Conservation (phyloP, 2,797 vertebrate genomes). For the Rhodeus uyekii region DNA sequence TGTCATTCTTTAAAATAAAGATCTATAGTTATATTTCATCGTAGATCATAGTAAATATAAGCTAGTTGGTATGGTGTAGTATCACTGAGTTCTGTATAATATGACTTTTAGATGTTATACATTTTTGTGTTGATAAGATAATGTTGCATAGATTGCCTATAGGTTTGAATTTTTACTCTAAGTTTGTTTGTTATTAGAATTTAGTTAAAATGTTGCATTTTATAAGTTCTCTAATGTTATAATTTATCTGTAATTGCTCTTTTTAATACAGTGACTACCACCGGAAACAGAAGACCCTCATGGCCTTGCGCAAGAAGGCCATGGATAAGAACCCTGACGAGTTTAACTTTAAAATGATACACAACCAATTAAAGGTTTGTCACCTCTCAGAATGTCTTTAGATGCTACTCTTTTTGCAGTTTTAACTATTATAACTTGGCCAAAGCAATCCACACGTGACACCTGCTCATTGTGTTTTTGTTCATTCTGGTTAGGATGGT, state of each 20-base stretch:
- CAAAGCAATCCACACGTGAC: too few relatives aligned
- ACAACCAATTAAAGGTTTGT: slow-evolving; percentile 82
- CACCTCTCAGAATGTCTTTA: neutral
- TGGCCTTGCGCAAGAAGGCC: slow-evolving; percentile 90
- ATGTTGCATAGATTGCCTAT: neutral
- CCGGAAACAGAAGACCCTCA: slow-evolving; percentile 89
- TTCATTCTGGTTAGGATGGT: slow-evolving; percentile 82
- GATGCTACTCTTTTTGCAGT: neutral
- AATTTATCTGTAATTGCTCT: too few relatives aligned
- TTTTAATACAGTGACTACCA: slow-evolving; percentile 87
- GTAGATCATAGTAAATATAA: neutral
- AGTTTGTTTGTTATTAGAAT: neutral
- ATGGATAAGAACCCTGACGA: slow-evolving; percentile 96
- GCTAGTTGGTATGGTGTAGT: neutral
- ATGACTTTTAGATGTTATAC: neutral
- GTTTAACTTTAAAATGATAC: slow-evolving; percentile 95
- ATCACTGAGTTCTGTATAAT: neutral
- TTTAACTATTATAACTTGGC: too few relatives aligned
- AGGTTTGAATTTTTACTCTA: neutral
- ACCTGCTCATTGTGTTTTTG: neutral
- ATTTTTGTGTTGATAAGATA: neutral
- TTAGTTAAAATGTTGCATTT: neutral
- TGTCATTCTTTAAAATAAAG: neutral
- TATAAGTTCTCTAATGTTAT: too few relatives aligned
- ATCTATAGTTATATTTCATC: neutral